Evolutionary conservation across 2,113 vertebrate species (phyloP).

Genomic region (Dunckerocampus dactyliophorus): DNA sequence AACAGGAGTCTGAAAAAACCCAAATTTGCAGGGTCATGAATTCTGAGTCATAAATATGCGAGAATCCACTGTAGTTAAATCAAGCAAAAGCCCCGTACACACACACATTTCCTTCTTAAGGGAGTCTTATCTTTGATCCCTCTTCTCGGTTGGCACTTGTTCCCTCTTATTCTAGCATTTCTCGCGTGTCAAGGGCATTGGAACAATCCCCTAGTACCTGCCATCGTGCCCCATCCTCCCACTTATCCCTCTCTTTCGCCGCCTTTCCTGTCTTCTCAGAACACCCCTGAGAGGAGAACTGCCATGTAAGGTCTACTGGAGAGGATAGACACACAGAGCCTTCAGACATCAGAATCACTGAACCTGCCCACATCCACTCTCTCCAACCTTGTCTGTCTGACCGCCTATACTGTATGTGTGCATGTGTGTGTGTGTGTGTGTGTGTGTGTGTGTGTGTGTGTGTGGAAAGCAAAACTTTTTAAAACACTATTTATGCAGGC

Average conservation of each 20-base stretch:
- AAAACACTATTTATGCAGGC: constrained; percentile 38
- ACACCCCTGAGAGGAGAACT: constrained; percentile 64
- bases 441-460: constrained; percentile 27
- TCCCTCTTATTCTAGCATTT: constrained; percentile 44
- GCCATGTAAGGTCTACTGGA: constrained; percentile 72
- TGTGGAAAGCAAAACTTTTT: constrained; percentile 12
- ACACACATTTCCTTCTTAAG: constrained; percentile 10
- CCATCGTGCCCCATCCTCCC: constrained; percentile 20
- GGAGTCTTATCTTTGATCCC: constrained; percentile 25
- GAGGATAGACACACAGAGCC: constrained; percentile 60
- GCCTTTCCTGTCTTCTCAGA: constrained; percentile 57
- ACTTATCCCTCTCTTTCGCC: constrained; percentile 18
- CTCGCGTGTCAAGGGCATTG: constrained; percentile 65
- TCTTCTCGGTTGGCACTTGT: constrained; percentile 31
- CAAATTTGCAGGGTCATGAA: too few relatives aligned
- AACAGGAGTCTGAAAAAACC: constrained; percentile 5
- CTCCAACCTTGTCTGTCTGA: constrained; percentile 60
- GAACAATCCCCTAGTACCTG: constrained; percentile 67
- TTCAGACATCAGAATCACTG: constrained; percentile 64
- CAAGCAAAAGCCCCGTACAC: too few relatives aligned
- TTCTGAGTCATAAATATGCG: too few relatives aligned
- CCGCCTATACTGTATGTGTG: constrained; percentile 33
- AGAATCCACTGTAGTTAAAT: too few relatives aligned
- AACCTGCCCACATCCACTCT: constrained; percentile 67
- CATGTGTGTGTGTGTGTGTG: constrained; percentile 25